Percentiles rank a stretch among this genome's conserved stretches.
These are phyloP conservation scores for Petrocephalus zakoni DNA, from an alignment of 2,113 vertebrate genomes.

Conservation along the genomic window DNA sequence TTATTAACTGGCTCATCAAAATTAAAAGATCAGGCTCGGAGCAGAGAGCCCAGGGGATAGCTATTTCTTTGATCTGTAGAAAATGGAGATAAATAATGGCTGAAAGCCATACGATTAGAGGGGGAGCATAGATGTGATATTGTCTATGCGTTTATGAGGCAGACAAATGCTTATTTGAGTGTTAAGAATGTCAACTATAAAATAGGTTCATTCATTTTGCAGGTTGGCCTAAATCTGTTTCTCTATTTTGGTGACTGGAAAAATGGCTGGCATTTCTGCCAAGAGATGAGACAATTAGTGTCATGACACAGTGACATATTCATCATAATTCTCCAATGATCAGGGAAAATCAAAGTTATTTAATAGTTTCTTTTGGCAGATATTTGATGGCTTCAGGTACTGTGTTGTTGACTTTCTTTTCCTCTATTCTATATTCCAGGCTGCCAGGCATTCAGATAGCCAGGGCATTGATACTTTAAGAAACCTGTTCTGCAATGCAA, in stretches of 20 bases:
- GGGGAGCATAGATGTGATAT: background rate
- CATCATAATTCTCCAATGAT: background rate
- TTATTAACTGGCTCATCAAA: conserved; percentile 38
- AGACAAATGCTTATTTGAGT: background rate
- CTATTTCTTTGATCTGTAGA: background rate
- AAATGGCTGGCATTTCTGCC: background rate
- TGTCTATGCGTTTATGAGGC: background rate
- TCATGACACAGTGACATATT: background rate
- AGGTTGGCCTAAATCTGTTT: background rate
- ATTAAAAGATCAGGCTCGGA: conserved; percentile 6
- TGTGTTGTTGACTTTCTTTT: no score
- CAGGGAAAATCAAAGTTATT: background rate
- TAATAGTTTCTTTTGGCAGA: background rate
- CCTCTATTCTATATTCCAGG: no score
- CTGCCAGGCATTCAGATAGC: background rate
- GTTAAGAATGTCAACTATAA: background rate
- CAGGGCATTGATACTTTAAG: background rate
- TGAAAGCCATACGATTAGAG: background rate
- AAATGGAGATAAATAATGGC: background rate
- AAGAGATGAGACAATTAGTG: background rate
- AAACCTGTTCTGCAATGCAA: background rate
- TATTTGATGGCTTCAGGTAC: no score
- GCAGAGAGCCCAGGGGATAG: background rate
- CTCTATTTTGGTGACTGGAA: background rate
- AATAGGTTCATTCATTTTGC: background rate